Evolutionary conservation across 2,888 invertebrate species (phyloP), one percentile per base, ranked within the genome.

Genomic region (Pegoplata infirma): DNA sequence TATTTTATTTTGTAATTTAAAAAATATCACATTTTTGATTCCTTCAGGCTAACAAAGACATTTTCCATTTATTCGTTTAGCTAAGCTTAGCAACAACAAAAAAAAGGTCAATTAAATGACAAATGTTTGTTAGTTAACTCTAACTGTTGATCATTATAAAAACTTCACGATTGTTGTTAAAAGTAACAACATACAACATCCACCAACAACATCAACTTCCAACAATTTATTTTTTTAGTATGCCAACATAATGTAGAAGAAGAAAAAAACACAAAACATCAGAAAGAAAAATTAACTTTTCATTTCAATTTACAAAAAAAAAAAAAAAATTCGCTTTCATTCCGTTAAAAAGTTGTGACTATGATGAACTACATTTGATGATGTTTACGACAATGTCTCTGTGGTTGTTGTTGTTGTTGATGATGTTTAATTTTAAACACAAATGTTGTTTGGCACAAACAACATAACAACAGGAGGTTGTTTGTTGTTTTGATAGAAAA

Each of bases 351-450:
- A 78, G 68, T 75, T 81, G 80, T 81, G 82, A 80, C 82, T 81
- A 80, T 82, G 81, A 82, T 82, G 82, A 76, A 82, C 82, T 82
- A 82, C 78, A 81, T 82, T 82, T 81, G 81, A 82, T 82, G 81
- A 72, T 80, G 77, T 76, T 81, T 66, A 55, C 69, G 75, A 66
- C 71, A 79, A 78, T 68, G 63, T 66, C 46, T 51, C 44, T 63
- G 58, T n/a, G n/a, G 36, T 63, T 74, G 61, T 71, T 67, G 56
- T 74, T 64, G 61, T 67, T 80, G 46, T 55, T 75, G 59, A 64
- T 75, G 79, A 79, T 71, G 74, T 71, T 66, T 64, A 74, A 58
- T 79, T 67, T 79, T 63, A 68, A 64, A 46, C 69, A 59, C 25
- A 68, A 64, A 64, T 53, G 47, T 61, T 71, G 56, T 51, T 61